Evolutionary conservation across 1,140 invertebrate species (phyloP), one percentile per base, ranked within the genome.

Genomic region (Eriocheir sinensis): DNA sequence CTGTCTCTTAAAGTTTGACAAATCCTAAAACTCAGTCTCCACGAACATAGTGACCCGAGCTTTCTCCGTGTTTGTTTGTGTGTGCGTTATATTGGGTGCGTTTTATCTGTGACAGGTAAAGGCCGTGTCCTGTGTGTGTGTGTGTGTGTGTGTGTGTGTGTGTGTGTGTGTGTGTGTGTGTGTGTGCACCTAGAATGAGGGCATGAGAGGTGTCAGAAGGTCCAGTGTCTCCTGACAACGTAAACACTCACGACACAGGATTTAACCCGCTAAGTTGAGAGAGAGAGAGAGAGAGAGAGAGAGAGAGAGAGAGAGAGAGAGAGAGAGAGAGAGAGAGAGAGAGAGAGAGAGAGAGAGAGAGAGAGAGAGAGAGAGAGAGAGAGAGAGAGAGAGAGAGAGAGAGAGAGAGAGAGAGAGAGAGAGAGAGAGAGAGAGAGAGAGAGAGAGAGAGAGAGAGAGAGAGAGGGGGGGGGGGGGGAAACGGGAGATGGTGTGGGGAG

Each of bases 141-240:
- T n/a, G 60, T 72, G 60, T 72, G 60, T 72, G 60, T 72, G 60
- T 72, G 60, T 72, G 60, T 72, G 60, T 72, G 60, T 72, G 60
- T 72, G 60, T 72, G 60, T 72, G 60, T 72, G 60, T 72, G 53
- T 72, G 53, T 72, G 53, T 72, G 53, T 72, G 53, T 72, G 53
- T 72, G 53, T 72, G 53, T 72, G 60, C n/a, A n/a, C n/a, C 21
- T 72, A n/a, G n/a, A n/a, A n/a, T n/a, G n/a, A n/a, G n/a, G n/a
- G n/a, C n/a, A n/a, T n/a, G n/a, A n/a, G n/a, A 72, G 60, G 60
- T 72, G 27, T 72, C 60, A 72, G 60, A 48, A 48, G 15, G 44
- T 48, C 15, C 44, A 48, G 60, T 21, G 60, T 72, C 12, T n/a
- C 60, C 60, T n/a, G 27, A 12, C 60, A 72, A 72, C 27, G n/a